Conservation (phyloP, 1,140 invertebrate species). For the Cepaea nemoralis region DNA sequence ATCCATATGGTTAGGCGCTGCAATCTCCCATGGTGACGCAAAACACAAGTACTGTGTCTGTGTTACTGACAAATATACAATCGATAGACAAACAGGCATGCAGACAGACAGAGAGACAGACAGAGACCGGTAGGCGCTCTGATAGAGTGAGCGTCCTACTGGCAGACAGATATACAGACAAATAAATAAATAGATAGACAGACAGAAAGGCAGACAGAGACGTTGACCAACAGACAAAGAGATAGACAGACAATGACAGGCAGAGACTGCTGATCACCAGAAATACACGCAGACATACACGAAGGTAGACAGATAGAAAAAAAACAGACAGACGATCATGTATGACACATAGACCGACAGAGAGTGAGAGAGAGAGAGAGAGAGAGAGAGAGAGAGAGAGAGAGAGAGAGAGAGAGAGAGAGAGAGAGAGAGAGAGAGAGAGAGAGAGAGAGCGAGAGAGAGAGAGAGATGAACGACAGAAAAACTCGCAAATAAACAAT, state of each 20-base stretch:
- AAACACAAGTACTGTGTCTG: too few species aligned
- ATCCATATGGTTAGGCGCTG: too few species aligned
- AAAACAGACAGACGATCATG: not conserved
- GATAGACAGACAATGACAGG: not conserved
- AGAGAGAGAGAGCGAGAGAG: not conserved
- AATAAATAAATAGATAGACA: too few species aligned
- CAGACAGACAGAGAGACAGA: too few species aligned
- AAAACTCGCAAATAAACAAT: not conserved
- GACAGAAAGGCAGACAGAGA: not conserved
- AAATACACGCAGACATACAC: not conserved
- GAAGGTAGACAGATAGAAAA: not conserved
- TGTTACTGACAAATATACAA: too few species aligned
- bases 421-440: constrained; percentile 5
- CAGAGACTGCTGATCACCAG: not conserved
- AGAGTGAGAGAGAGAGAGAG: not conserved
- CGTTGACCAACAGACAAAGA: not conserved
- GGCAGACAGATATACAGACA: too few species aligned
- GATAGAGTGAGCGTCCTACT: too few species aligned
- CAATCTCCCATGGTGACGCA: too few species aligned
- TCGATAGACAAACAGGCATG: too few species aligned
- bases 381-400: not conserved
- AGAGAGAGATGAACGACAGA: not conserved
- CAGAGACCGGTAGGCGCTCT: too few species aligned
- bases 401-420: constrained; percentile 20
- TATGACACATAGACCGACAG: not conserved